These are phyloP conservation scores for Silurus aristotelis DNA, from an alignment of 2,797 vertebrate genomes.

Conservation along the genomic window DNA sequence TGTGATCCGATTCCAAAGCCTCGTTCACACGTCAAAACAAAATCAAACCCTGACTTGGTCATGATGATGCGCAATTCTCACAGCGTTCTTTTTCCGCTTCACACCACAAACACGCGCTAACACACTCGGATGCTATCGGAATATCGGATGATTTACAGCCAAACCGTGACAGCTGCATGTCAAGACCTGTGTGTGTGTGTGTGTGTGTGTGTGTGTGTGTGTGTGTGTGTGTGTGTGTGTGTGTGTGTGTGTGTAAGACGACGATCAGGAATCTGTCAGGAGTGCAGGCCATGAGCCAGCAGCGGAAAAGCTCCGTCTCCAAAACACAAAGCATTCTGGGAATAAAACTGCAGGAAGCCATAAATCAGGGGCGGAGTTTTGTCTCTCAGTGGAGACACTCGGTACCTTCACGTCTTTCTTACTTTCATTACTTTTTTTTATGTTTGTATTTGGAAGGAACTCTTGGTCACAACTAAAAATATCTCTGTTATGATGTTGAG, in stretches of 20 bases:
- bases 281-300: slow-evolving; percentile 1
- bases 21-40: background rate
- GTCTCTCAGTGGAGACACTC: background rate
- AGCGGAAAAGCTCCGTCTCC: slow-evolving; percentile 14
- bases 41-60: background rate
- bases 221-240: slow-evolving; percentile 2
- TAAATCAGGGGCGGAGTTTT: slow-evolving; percentile 20
- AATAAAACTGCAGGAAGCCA: slow-evolving; percentile 41
- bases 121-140: background rate
- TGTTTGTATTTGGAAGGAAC: background rate
- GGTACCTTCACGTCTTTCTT: background rate
- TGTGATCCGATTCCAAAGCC: background rate
- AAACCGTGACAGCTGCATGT: slow-evolving; percentile 24
- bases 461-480: background rate
- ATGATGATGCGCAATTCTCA: background rate
- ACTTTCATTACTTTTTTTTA: background rate
- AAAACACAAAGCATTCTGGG: slow-evolving; percentile 37
- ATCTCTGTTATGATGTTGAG: background rate
- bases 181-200: slow-evolving; percentile 8
- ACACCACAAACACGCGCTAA: background rate
- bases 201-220: slow-evolving; percentile 15
- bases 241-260: background rate
- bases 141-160: slow-evolving; percentile 18
- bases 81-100: background rate
- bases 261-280: slow-evolving; percentile 16